Conservation (phyloP, 2,113 vertebrate species). For the Mustelus asterias region DNA sequence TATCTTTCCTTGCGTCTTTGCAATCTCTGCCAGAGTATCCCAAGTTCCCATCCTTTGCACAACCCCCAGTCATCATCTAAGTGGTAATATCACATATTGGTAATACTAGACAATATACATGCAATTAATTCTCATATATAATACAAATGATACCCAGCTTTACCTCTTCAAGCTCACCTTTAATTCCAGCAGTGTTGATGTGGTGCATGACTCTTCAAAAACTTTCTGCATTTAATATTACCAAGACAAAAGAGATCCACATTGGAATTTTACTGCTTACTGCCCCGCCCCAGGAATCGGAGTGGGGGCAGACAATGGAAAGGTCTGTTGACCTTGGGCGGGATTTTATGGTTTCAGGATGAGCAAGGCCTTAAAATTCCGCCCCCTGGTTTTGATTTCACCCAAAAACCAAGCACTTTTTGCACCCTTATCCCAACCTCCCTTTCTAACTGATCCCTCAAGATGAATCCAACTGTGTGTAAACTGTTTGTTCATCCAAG, state of each 20-base stretch:
- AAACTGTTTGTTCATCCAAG: neutral
- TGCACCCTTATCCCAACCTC: neutral
- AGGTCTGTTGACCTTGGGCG: no score
- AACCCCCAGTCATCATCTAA: neutral
- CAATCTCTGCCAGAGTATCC: neutral
- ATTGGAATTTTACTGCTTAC: no score
- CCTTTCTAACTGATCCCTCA: neutral
- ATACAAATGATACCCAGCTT: neutral
- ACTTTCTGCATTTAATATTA: neutral
- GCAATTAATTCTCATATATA: neutral
- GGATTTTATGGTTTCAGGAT: no score
- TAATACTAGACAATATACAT: neutral
- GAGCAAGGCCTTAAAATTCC: no score
- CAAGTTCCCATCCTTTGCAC: neutral
- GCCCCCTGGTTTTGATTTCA: neutral
- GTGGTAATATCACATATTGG: neutral
- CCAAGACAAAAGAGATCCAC: neutral
- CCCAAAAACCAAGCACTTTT: neutral
- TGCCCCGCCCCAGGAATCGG: no score
- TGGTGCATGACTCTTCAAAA: neutral
- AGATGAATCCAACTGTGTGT: neutral
- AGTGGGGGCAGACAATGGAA: no score
- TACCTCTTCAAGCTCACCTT: neutral
- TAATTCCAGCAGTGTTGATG: neutral
- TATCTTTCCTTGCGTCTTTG: neutral